Conservation (phyloP, 2,797 vertebrate genomes). For the Spinus olivaceus region DNA sequence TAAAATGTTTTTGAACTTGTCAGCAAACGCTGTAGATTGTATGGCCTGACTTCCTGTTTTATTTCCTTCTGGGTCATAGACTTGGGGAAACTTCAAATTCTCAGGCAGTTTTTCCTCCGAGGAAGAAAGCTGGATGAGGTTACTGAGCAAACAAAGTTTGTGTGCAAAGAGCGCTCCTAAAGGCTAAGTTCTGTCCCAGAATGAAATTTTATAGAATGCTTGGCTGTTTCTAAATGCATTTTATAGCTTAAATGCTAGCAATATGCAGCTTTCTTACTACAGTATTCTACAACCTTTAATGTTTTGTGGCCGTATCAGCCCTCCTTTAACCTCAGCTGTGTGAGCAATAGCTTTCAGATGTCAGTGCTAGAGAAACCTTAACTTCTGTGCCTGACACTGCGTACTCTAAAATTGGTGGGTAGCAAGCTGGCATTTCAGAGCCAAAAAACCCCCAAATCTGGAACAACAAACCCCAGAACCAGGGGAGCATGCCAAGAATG, state of each 20-base stretch:
- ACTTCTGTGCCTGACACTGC: not conserved
- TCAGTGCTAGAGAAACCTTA: conserved; percentile 25
- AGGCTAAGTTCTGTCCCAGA: conserved; percentile 25
- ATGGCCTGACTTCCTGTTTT: not conserved
- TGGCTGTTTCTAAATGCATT: conserved; percentile 29
- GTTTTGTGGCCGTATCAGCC: not conserved
- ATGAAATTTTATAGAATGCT: conserved; percentile 38
- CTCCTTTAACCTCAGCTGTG: conserved; percentile 48
- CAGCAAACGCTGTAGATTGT: not conserved
- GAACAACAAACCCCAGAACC: not conserved
- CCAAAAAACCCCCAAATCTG: not conserved
- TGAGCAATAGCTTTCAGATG: conserved; percentile 68
- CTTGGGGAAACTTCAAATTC: not conserved
- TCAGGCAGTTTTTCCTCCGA: not conserved
- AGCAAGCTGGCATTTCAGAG: not conserved
- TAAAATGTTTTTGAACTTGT: not conserved
- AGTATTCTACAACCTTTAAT: not conserved
- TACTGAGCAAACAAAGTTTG: not conserved
- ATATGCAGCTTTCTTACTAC: conserved; percentile 11
- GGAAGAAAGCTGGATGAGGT: not conserved
- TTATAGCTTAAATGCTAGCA: conserved; percentile 38
- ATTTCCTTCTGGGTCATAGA: not conserved
- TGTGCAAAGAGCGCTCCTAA: not conserved
- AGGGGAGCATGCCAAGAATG: accelerated
- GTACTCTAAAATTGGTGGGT: not conserved